phyloP scores from a whole-genome alignment of 2,113 vertebrate species.

The Actenoides lindsayi region DNA sequence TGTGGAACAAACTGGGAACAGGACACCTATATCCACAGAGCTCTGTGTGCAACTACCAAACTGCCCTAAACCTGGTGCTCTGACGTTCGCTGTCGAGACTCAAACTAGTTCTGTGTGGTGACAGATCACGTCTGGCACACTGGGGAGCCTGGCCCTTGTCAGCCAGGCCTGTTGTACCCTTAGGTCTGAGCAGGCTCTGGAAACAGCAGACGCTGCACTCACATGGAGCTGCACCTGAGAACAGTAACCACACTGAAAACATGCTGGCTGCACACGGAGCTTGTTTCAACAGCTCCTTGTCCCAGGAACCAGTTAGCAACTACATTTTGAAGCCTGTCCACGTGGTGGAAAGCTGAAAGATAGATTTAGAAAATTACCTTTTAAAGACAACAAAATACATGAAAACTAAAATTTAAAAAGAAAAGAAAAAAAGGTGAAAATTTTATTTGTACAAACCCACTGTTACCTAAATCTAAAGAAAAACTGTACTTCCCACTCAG shows the following conservation, averaged over 20 bases:
- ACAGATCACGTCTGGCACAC: not conserved
- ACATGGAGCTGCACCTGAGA: not conserved
- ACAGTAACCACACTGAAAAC: not conserved
- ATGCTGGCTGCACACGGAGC: not conserved
- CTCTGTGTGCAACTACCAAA: accelerated
- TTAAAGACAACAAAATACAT: not conserved
- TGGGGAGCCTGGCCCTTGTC: accelerated
- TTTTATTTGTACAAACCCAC: not conserved
- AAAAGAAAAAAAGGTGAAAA: not conserved
- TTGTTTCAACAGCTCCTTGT: not conserved
- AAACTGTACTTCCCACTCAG: not conserved
- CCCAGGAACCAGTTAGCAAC: not conserved
- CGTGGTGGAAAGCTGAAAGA: not conserved
- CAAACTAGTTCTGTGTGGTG: accelerated
- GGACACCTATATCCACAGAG: accelerated
- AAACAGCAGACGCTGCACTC: not conserved
- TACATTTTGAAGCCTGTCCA: not conserved
- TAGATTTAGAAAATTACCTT: too few species aligned
- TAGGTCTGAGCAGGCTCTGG: not conserved
- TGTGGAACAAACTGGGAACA: not conserved
- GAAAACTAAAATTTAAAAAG: not conserved
- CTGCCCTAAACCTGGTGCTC: not conserved
- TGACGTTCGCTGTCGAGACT: too few species aligned
- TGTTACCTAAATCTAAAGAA: not conserved
- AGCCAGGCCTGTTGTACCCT: not conserved